Conservation (phyloP, 64 coral and sea anemone species). For the Stichodactyla mertensii region DNA sequence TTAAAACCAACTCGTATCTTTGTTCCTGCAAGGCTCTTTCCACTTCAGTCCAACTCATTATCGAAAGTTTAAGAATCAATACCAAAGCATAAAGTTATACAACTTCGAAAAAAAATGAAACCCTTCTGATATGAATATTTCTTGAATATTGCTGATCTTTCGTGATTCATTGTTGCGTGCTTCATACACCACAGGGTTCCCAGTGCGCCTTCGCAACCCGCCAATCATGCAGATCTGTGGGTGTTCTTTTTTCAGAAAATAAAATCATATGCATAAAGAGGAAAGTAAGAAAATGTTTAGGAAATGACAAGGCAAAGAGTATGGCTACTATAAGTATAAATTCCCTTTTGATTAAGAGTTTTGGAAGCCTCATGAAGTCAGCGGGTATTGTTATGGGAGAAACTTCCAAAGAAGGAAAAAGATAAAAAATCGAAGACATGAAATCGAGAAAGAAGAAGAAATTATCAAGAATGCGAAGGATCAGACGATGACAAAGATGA, state of each 20-base stretch:
- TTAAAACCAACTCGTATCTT: constrained; percentile 87
- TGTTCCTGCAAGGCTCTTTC: constrained; percentile 64
- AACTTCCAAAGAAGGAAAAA: not conserved
- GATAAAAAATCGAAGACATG: too few species aligned
- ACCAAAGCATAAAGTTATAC: not conserved
- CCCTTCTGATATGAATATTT: too few species aligned
- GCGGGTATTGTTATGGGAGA: not conserved
- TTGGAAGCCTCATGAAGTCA: not conserved
- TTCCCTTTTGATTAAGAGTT: too few species aligned
- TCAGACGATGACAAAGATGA: too few species aligned
- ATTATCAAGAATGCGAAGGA: too few species aligned
- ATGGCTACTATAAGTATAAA: too few species aligned
- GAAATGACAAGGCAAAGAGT: too few species aligned
- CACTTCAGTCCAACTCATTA: constrained; percentile 87
- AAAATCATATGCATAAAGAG: not conserved
- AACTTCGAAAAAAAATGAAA: not conserved
- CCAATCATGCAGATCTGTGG: not conserved
- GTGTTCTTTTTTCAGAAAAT: not conserved
- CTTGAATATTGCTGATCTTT: too few species aligned
- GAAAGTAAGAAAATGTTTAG: not conserved
- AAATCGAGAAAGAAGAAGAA: too few species aligned
- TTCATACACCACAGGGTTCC: too few species aligned
- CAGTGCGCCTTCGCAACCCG: not conserved
- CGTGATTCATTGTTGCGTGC: too few species aligned
- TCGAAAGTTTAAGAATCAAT: not conserved